phyloP scores from a whole-genome alignment of 2,888 invertebrate genomes.

The Pandemis corylana region DNA sequence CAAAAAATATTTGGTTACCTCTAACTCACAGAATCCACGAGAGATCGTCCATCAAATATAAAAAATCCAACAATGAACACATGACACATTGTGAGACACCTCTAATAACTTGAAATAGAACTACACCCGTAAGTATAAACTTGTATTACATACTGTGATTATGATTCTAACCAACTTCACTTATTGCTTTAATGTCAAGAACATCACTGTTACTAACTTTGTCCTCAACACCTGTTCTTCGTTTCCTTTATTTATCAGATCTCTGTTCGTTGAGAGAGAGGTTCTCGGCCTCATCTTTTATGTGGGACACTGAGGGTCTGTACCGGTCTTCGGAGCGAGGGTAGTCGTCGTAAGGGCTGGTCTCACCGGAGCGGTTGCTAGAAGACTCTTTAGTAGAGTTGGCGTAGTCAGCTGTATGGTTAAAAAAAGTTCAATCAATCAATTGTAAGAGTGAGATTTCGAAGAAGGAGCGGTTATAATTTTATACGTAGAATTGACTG shows the following conservation, averaged over 20 bases:
- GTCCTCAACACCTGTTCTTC: constrained; percentile 3
- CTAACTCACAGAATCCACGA: constrained; percentile 64
- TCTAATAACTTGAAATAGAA: constrained; percentile 76
- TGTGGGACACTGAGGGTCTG: constrained; percentile 74
- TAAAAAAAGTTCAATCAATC: background rate
- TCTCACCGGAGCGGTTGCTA: constrained; percentile 75
- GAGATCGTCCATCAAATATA: constrained; percentile 71
- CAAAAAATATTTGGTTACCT: constrained; percentile 73
- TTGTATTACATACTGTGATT: constrained; percentile 70
- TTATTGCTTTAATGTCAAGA: constrained; percentile 29
- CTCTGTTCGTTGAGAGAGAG: constrained; percentile 81
- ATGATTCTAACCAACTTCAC: constrained; percentile 47
- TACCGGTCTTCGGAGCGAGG: constrained; percentile 73
- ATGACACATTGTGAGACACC: constrained; percentile 72
- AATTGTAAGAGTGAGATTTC: background rate
- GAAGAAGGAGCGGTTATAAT: no score
- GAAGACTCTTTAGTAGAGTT: constrained; percentile 75
- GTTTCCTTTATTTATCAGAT: constrained; percentile 74
- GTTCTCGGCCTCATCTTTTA: constrained; percentile 82
- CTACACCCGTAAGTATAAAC: constrained; percentile 81
- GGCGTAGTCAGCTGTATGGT: constrained; percentile 65
- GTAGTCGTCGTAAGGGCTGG: constrained; percentile 80
- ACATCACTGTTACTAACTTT: background rate
- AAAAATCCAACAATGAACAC: constrained; percentile 78
- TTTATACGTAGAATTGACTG: no score